Percentiles rank a stretch among this genome's conserved stretches.
These are phyloP conservation scores for Silurus aristotelis DNA, from an alignment of 2,797 vertebrate species.

Conservation along the genomic window DNA sequence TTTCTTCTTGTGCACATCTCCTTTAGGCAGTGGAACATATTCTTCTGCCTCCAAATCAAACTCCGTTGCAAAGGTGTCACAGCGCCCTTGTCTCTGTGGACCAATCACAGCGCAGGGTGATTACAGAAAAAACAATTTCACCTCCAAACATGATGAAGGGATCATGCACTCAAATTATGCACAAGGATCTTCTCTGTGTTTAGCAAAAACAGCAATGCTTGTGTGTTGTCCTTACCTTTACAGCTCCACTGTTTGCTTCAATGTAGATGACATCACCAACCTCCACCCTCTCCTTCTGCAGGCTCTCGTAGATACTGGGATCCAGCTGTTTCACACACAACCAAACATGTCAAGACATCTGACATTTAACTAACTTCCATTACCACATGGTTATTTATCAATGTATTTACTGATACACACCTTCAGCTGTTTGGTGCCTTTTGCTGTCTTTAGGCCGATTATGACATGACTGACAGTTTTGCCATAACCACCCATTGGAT, in stretches of 20 bases:
- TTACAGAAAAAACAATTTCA: neutral
- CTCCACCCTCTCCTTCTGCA: conserved; percentile 97
- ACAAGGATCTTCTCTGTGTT: neutral
- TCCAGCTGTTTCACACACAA: conserved; percentile 80
- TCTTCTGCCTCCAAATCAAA: conserved; percentile 99
- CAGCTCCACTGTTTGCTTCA: conserved; percentile 96
- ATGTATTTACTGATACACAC: conserved; percentile 62
- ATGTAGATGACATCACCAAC: conserved; percentile 99
- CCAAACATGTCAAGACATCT: neutral
- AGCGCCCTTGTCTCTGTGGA: conserved; percentile 93
- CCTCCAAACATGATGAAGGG: neutral
- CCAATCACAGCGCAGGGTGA: conserved; percentile 36
- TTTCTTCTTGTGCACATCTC: conserved; percentile 99
- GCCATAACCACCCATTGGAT: conserved; percentile 97
- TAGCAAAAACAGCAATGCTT: conserved; percentile 60
- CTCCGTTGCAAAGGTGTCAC: conserved; percentile 97
- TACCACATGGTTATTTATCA: neutral
- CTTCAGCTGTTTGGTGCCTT: conserved; percentile 98
- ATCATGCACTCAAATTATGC: neutral
- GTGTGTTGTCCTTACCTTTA: conserved; percentile 82
- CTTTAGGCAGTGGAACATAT: conserved; percentile 97
- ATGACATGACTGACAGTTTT: conserved; percentile 98
- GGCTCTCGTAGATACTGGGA: conserved; percentile 97
- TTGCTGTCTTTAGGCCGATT: conserved; percentile 96
- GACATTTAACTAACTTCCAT: neutral